Evolutionary conservation across 2,888 invertebrate genomes (phyloP), one percentile per base, ranked within the genome.

Genomic region (Synergus laeviventris): DNA sequence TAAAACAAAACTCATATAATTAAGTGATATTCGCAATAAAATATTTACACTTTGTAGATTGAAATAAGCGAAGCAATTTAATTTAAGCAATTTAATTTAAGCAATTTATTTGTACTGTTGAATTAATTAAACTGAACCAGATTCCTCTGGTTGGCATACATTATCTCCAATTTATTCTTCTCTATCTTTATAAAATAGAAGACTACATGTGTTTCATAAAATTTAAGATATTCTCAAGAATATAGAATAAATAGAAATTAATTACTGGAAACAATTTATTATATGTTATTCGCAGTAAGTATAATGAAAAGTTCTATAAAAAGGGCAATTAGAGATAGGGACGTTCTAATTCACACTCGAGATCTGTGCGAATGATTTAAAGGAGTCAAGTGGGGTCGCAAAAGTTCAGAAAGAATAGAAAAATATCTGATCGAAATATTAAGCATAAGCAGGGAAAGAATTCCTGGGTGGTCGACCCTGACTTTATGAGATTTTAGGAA

Each of bases 391-490:
- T 49, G 31, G 70, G 49, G 42, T 70, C 11, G 45, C 11, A 31
- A 70, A 49, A 49, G 45, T 70, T 70, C 4, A 59, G 24, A 14
- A 59, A 31, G 11, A 18, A 49, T 5, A n/a, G n/a, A 18, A 49
- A 49, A 49, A 70, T 45, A 70, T 42, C 31, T 24, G 70, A 70
- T 70, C n/a, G 24, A 70, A 70, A 49, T 70, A 70, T 70, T 70
- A 70, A 45, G 31, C 45, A 11, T 45, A 70, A 70, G 31, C 16
- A 70, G 9, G 31, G 31, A 36, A 11, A 45, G 64, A 64, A 38
- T 21, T 38, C 42, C 36, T 64, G 18, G 21, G 7, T 39, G 24
- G 21, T 42, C 42, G 24, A 39, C 18, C 42, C 18, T 64, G 31
- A 31, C 9, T 49, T 70, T 49, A 49, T 70, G 49, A 49, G 45